Evolutionary conservation across 2,888 invertebrate genomes (phyloP), one percentile per base, ranked within the genome.

Genomic region (Apantesis nais): DNA sequence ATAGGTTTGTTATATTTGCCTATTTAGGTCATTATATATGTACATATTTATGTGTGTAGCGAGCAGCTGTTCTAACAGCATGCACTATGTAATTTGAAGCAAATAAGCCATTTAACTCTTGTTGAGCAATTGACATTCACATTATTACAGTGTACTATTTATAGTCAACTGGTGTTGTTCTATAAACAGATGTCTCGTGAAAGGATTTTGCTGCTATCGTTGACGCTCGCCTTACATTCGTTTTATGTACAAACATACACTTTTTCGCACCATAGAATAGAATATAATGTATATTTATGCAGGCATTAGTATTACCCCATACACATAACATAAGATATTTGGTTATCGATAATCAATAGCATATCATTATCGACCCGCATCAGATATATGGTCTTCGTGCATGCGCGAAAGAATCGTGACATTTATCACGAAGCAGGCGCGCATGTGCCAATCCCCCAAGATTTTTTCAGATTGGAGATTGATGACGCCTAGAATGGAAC

Each of bases 61-160:
- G 58, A 5, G 0, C 29, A 58, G 12, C 4, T 29, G 16, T 29
- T 25, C 16, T 58, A 58, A 29, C 25, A 58, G 48, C 63, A 63
- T 70, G 70, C 76, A 72, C 72, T 70, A 52, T 71, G 63, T 72
- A 76, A 78, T 79, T 67, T 68, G 69, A 74, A 73, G 41, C 73
- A 60, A 81, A 74, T 79, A 72, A 79, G 67, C 69, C 78, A 79
- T 76, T 81, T 78, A 75, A 77, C 74, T 73, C 77, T 80, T 67
- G 73, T 81, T 82, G 70, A 72, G 73, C 78, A 71, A 71, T 79
- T 79, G 79, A 77, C 82, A 72, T 73, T 67, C 70, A 66, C 69
- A 58, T 63, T 58, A 62, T 69, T 66, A 63, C 62, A 70, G 44
- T 78, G 34, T 67, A 70, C 62, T 72, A 39, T 71, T 39, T 67